These are phyloP conservation scores for Ypsolopha sequella DNA, from an alignment of 2,888 invertebrate genomes.

Conservation along the genomic window DNA sequence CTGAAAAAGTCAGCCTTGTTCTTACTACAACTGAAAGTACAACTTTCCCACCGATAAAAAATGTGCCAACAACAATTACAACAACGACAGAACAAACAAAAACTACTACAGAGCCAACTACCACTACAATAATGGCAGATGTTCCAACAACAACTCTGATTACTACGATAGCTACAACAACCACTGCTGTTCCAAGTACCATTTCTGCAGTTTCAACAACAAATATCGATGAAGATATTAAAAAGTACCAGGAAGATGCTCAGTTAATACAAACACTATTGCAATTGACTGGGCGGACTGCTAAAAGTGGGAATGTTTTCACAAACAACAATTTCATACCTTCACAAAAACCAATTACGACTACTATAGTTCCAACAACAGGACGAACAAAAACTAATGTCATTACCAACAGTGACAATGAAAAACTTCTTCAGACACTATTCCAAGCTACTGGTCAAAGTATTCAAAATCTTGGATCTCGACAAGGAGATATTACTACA, in stretches of 20 bases:
- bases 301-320: conserved; percentile 11
- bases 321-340: conserved; percentile 6
- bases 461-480: conserved; percentile 17
- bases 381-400: neutral
- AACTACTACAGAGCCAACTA: conserved; percentile 19
- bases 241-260: conserved; percentile 39
- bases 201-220: conserved; percentile 17
- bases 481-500: conserved; percentile 9
- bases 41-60: conserved; percentile 6
- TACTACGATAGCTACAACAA: conserved; percentile 21
- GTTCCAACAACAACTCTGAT: conserved; percentile 16
- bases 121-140: conserved; percentile 12
- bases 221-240: conserved; percentile 20
- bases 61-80: conserved; percentile 11
- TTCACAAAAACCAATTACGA: conserved; percentile 10
- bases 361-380: conserved; percentile 12
- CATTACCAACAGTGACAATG: conserved; percentile 3
- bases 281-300: neutral
- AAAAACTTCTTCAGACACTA: conserved; percentile 40
- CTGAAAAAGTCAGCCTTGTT: conserved; percentile 9
- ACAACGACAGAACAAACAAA: conserved; percentile 13
- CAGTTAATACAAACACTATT: conserved; percentile 23
- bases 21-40: conserved; percentile 13
- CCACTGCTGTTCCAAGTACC: conserved; percentile 22
- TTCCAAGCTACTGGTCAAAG: conserved; percentile 34